phyloP scores from a whole-genome alignment of 2,888 invertebrate genomes.

The Caenorhabditis becei region DNA sequence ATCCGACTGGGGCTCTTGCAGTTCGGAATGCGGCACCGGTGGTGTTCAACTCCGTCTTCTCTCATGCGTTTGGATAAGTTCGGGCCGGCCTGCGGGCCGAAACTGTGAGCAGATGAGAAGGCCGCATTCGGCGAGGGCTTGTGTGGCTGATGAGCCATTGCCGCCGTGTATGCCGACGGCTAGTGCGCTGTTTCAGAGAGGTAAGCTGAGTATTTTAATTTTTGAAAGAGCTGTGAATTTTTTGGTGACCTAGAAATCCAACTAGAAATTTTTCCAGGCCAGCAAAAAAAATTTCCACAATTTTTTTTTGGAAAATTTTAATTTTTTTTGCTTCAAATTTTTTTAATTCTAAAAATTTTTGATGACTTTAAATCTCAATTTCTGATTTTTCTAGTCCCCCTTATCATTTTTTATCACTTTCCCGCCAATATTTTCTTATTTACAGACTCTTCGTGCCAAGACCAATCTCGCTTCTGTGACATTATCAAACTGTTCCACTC shows the following conservation, averaged over 20 bases:
- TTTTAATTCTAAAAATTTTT: no score
- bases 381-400: background rate
- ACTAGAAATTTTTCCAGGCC: no score
- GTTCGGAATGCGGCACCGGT: conserved; percentile 89
- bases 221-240: background rate
- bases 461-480: conserved; percentile 80
- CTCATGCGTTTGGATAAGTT: conserved; percentile 94
- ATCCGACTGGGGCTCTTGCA: conserved; percentile 94
- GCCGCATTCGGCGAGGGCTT: conserved; percentile 77
- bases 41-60: conserved; percentile 92
- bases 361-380: background rate
- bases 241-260: no score
- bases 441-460: conserved; percentile 74
- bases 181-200: conserved; percentile 60
- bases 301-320: no score
- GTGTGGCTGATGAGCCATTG: conserved; percentile 68
- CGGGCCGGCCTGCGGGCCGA: conserved; percentile 89
- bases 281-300: no score
- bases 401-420: background rate
- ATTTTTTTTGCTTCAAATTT: no score
- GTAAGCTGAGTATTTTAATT: conserved; percentile 10
- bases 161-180: conserved; percentile 68
- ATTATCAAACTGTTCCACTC: conserved; percentile 80
- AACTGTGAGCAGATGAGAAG: conserved; percentile 85
- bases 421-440: background rate